Evolutionary conservation across 2,113 vertebrate species (phyloP).

Genomic region (Sarotherodon lohbergeri): DNA sequence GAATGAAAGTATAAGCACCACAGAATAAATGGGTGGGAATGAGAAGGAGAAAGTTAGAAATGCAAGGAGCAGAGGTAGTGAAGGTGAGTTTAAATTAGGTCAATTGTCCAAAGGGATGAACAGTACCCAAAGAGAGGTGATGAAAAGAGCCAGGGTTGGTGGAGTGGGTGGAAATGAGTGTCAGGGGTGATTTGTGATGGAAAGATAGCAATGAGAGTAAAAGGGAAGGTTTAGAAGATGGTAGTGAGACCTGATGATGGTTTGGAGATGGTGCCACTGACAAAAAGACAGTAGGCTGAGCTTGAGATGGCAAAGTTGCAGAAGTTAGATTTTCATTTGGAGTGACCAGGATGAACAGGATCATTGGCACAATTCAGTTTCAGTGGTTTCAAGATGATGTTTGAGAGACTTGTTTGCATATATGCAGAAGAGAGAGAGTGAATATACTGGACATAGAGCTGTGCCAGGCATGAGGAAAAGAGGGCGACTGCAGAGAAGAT

Average conservation of each 20-base stretch:
- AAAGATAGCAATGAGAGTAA: neutral
- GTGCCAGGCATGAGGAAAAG: neutral
- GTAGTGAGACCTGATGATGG: neutral
- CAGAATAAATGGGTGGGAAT: neutral
- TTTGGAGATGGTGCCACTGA: neutral
- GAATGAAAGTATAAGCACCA: neutral
- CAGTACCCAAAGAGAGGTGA: neutral
- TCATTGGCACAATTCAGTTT: neutral
- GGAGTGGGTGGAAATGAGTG: neutral
- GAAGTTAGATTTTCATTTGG: neutral
- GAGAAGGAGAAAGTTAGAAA: neutral
- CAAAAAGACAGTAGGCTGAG: neutral
- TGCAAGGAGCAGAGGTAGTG: neutral
- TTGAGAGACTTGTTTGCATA: neutral
- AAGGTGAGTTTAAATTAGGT: neutral
- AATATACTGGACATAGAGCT: neutral
- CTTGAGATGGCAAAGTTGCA: neutral
- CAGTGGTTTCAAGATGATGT: neutral
- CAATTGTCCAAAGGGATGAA: neutral
- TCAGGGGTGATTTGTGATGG: neutral
- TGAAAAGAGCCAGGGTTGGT: neutral
- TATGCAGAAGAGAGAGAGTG: neutral
- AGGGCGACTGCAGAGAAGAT: neutral
- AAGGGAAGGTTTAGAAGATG: neutral
- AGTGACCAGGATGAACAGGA: neutral